Base-by-base conservation (phyloP, 2,797 vertebrate genomes). In the Lerista edwardsae region DNA sequence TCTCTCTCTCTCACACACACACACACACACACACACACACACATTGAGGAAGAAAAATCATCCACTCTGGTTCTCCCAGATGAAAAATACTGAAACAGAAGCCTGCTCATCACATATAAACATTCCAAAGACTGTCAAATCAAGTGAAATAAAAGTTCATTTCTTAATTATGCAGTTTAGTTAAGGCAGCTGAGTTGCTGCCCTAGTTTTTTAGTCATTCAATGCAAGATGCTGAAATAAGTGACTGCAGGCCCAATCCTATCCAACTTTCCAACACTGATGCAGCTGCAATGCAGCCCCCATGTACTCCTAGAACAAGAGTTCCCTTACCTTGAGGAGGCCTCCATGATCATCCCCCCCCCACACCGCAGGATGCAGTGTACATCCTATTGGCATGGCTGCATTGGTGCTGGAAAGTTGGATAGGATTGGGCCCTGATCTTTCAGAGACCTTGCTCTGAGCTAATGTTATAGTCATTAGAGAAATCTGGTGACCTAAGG, bases 121-220 rank as follows among this genome's bases (percentile, higher is more conserved):
- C 57, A 62, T 3, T 77, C 78, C 19, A n/a, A 80, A 73, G 2
- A 1, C 1, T 83, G 84, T 80, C 59, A 86, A 75, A 90, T 1
- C 3, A 84, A 83, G 57, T 36, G 59, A 72, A 89, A 88, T 1
- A 75, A 51, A 89, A 88, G 84, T 86, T 62, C 57, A 71, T 71
- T 71, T 71, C 51, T 88, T 69, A 72, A 73, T 76, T 59, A 39
- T 12, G 51, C 1, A 0, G 15, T 0, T 3, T 36, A 61, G 8
- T 81, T 62, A 34, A 31, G 55, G n/a, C 89, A 91, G 76, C 79
- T 73, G 84, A 89, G 75, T 67, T 1, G 0, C 2, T 68, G 27
- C 31, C n/a, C 85, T 65, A 36, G 55, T 51, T 27, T 3, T 3
- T 2, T 7, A 61, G 39, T 2, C 8, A n/a, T 34, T 81, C 71